Percentiles rank a stretch among this genome's conserved stretches.
Conservation (phyloP, 2,797 vertebrate species). For the Characodon lateralis region DNA sequence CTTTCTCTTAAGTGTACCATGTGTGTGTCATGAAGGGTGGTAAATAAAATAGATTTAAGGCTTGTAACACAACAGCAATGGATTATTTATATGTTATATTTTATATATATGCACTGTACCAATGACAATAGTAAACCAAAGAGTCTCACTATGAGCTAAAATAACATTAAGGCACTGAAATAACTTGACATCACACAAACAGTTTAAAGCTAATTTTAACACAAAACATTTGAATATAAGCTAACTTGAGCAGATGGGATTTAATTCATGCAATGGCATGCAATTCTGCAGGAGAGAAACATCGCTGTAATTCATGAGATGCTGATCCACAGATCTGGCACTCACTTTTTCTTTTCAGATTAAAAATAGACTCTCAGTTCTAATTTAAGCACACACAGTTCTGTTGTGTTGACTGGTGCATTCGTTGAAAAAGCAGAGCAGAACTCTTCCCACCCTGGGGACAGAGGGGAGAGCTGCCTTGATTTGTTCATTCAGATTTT, state of each 20-base stretch:
- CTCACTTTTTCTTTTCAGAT: background rate
- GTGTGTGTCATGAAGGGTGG: background rate
- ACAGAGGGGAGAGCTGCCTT: background rate
- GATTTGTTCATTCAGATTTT: conserved; percentile 14
- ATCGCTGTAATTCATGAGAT: background rate
- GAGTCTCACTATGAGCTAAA: background rate
- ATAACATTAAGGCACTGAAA: background rate
- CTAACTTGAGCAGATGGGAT: background rate
- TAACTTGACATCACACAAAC: background rate
- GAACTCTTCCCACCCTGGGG: background rate
- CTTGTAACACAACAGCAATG: background rate
- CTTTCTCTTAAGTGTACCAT: background rate
- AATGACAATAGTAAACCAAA: background rate
- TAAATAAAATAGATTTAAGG: background rate
- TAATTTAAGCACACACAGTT: conserved; percentile 10
- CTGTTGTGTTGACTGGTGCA: background rate
- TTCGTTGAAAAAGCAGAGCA: background rate
- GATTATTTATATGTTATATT: background rate
- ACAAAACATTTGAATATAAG: background rate
- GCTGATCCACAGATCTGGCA: background rate
- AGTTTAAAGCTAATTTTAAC: background rate
- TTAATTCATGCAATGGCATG: background rate
- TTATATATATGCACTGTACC: background rate
- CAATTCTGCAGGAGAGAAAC: conserved; percentile 2
- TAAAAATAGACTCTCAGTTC: conserved; percentile 8